Percentiles rank a stretch among this genome's conserved stretches.
These are phyloP conservation scores for Mus musculus DNA, from an alignment of 2,113 vertebrate species.

Conservation along the genomic window GRCm39 chr2:38776001-38776500, in stretches of 20 bases:
- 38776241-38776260: not conserved
- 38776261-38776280: slow-evolving; percentile 4
- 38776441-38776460: too few species aligned
- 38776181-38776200: not conserved
- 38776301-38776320: not conserved
- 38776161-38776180: slow-evolving; percentile 45
- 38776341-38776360: not conserved
- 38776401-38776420: too few species aligned
- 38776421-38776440: too few species aligned
- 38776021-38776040: too few species aligned
- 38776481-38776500: too few species aligned
- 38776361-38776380: not conserved
- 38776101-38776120: not conserved
- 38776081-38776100: too few species aligned
- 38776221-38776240: not conserved
- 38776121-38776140: not conserved
- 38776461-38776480: too few species aligned
- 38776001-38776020: too few species aligned
- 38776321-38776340: not conserved
- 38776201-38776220: not conserved
- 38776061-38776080: too few species aligned
- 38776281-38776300: not conserved
- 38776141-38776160: not conserved
- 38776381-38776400: too few species aligned
- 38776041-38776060: too few species aligned